Percentiles rank a stretch among this genome's conserved stretches.
phyloP scores from a whole-genome alignment of 2,888 invertebrate genomes.

The Pachycephus smyrnensis region DNA sequence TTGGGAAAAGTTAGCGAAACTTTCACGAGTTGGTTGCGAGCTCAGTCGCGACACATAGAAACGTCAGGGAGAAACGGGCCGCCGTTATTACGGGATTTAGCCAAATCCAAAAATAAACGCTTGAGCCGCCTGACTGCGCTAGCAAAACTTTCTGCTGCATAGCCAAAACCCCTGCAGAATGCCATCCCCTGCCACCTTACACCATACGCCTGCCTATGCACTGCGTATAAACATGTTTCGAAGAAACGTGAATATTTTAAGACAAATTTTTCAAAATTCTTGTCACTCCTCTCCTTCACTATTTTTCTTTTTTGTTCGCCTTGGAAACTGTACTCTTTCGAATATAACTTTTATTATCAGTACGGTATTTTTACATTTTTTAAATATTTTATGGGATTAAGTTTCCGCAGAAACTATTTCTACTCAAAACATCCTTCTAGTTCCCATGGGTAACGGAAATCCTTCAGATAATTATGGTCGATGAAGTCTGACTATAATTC shows the following conservation, averaged over 20 bases:
- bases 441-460: not conserved
- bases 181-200: slow-evolving; percentile 8
- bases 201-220: not conserved
- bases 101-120: slow-evolving; percentile 32
- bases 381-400: not conserved
- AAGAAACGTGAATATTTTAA: not conserved
- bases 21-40: not conserved
- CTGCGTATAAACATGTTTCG: not conserved
- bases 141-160: slow-evolving; percentile 47
- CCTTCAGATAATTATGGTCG: not conserved
- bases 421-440: not conserved
- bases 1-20: slow-evolving; percentile 25
- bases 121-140: slow-evolving; percentile 34
- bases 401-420: not conserved
- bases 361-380: not conserved
- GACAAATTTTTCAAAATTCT: not conserved
- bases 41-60: slow-evolving; percentile 2
- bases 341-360: not conserved
- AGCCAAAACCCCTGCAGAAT: slow-evolving; percentile 29
- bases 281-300: too few relatives aligned
- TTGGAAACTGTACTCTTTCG: not conserved
- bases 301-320: not conserved
- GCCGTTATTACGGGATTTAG: slow-evolving; percentile 34
- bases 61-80: slow-evolving; percentile 10
- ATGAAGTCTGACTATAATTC: not conserved